Conservation (phyloP, 1,140 invertebrate genomes). For the Oedothorax gibbosus region DNA sequence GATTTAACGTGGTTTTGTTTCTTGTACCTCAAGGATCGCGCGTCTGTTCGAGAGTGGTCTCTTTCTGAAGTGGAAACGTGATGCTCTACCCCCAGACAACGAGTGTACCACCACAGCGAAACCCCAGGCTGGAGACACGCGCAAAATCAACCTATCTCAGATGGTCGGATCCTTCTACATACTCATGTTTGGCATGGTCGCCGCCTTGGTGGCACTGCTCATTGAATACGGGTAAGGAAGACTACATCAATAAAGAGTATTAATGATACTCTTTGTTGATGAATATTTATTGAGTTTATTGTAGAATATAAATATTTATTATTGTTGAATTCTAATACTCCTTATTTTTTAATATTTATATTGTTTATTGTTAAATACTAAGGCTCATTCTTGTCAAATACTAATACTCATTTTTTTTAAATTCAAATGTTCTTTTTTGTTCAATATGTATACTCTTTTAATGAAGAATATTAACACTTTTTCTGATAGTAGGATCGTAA, state of each 20-base stretch:
- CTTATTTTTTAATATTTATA: too few relatives aligned
- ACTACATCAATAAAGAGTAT: neutral
- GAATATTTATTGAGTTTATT: too few relatives aligned
- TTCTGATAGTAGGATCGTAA: too few relatives aligned
- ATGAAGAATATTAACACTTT: too few relatives aligned
- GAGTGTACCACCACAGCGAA: slow-evolving; percentile 78
- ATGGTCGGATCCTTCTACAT: slow-evolving; percentile 92
- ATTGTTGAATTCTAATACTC: too few relatives aligned
- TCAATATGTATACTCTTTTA: too few relatives aligned
- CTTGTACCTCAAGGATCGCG: slow-evolving; percentile 73
- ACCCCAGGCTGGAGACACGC: slow-evolving; percentile 74
- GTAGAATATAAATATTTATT: too few relatives aligned
- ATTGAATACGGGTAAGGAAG: slow-evolving; percentile 51
- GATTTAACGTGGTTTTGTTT: neutral
- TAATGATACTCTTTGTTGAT: too few relatives aligned
- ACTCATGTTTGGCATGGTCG: slow-evolving; percentile 76
- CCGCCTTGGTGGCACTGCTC: slow-evolving; percentile 42
- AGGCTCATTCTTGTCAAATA: too few relatives aligned
- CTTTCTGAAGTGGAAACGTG: slow-evolving; percentile 83
- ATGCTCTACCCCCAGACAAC: slow-evolving; percentile 82
- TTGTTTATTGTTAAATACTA: too few relatives aligned
- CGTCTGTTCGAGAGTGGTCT: slow-evolving; percentile 86
- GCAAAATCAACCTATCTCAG: slow-evolving; percentile 86
- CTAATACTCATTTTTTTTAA: too few relatives aligned
- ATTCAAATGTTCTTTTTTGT: too few relatives aligned